Evolutionary conservation across 35 echinoderm and acorn worm genomes (phyloP).

Genomic region (Apostichopus californicus): DNA sequence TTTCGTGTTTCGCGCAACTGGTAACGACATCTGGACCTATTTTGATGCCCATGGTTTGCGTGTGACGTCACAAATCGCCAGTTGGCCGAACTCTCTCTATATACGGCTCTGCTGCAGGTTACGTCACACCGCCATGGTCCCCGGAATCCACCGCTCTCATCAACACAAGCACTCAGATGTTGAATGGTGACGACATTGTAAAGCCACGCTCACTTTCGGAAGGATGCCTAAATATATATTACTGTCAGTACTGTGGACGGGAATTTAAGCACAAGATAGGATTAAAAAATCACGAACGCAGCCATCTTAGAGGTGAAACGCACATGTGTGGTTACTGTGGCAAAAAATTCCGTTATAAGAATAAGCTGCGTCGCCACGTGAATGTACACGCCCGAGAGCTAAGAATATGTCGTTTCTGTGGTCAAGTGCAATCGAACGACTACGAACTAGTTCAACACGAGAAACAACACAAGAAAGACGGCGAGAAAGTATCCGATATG

Average conservation of each 20-base stretch:
- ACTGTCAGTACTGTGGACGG: conserved; percentile 61
- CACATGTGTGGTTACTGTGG: conserved; percentile 72
- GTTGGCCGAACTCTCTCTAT: too few relatives aligned
- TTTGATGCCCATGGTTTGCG: too few relatives aligned
- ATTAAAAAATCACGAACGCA: conserved; percentile 81
- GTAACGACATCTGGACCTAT: too few relatives aligned
- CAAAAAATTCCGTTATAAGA: conserved; percentile 76
- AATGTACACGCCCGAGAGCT: conserved; percentile 73
- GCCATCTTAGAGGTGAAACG: conserved; percentile 54
- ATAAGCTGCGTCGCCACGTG: conserved; percentile 75
- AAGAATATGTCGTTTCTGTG: conserved; percentile 81
- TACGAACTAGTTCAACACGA: conserved; percentile 91
- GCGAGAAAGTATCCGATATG: not conserved
- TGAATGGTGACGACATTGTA: not conserved
- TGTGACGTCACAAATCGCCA: too few relatives aligned
- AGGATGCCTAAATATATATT: not conserved
- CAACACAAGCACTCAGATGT: too few relatives aligned
- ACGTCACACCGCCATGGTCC: conserved; percentile 9
- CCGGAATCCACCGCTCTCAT: not conserved
- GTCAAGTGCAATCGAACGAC: conserved; percentile 61
- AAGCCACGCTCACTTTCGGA: not conserved
- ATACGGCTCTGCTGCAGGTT: too few relatives aligned
- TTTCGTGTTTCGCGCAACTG: too few relatives aligned
- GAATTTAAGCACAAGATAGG: conserved; percentile 77
- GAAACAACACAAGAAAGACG: conserved; percentile 62